Percentiles rank a stretch among this genome's conserved stretches.
These are phyloP conservation scores for Albula glossodonta DNA, from an alignment of 2,113 vertebrate species.

Conservation along the genomic window DNA sequence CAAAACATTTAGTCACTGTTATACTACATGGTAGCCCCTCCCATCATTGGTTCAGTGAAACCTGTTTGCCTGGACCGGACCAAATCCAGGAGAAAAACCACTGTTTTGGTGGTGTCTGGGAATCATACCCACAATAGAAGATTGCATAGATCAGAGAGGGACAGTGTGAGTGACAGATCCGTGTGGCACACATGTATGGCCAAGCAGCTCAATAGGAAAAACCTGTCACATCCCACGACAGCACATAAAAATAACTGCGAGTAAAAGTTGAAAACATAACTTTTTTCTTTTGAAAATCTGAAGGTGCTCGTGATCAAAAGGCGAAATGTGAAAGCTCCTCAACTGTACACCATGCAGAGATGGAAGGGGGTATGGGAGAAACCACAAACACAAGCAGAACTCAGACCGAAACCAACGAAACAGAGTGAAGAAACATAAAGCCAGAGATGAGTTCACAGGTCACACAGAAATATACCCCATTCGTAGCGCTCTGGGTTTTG, in stretches of 20 bases:
- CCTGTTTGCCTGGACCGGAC: too few species aligned
- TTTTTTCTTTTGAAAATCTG: neutral
- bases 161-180: neutral
- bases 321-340: neutral
- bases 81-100: too few species aligned
- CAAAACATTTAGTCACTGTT: too few species aligned
- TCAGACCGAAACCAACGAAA: neutral
- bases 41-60: too few species aligned
- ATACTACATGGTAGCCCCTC: too few species aligned
- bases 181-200: neutral
- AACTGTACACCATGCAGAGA: neutral
- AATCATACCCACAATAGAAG: slow-evolving; percentile 47
- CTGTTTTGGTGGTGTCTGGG: too few species aligned
- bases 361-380: neutral
- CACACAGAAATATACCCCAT: neutral
- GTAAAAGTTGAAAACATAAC: neutral
- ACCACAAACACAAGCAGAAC: neutral
- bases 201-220: neutral
- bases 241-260: neutral
- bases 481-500: neutral
- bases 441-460: neutral
- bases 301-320: neutral
- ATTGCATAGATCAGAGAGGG: neutral
- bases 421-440: neutral
- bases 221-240: neutral